These are phyloP conservation scores for Crypturellus tataupa DNA, from an alignment of 2,797 vertebrate genomes.

Conservation along the genomic window DNA sequence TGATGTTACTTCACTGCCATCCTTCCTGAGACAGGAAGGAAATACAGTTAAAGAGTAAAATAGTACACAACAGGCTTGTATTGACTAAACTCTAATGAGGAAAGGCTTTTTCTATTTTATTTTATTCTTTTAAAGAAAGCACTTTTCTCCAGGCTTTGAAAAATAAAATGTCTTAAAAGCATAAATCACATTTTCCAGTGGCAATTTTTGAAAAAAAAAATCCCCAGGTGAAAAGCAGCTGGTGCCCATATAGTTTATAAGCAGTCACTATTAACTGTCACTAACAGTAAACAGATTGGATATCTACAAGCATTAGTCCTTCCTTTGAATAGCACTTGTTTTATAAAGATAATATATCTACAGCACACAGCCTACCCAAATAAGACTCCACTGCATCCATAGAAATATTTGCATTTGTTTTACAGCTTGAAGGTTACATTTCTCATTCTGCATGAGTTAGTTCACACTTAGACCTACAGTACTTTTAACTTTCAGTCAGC, in stretches of 20 bases:
- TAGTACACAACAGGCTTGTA: not conserved
- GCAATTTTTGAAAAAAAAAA: not conserved
- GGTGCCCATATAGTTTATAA: not conserved
- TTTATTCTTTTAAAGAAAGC: not conserved
- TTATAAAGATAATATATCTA: not conserved
- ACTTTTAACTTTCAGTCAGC: not conserved
- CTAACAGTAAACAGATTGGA: not conserved
- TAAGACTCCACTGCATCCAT: fast-evolving
- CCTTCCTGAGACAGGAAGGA: not conserved
- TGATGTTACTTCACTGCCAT: not conserved
- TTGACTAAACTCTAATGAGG: not conserved
- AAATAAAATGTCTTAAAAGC: not conserved
- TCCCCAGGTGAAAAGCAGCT: not conserved
- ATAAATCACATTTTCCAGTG: not conserved
- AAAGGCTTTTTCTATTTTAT: not conserved
- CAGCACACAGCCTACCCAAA: not conserved
- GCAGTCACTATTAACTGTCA: not conserved
- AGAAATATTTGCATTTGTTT: not conserved
- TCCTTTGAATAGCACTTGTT: not conserved
- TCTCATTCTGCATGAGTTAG: not conserved
- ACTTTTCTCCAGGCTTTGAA: not conserved
- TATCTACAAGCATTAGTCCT: not conserved
- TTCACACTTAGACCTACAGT: not conserved
- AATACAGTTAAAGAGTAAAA: not conserved
- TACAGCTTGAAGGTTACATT: fast-evolving